Base-by-base conservation (phyloP, 2,797 vertebrate genomes). In the Clarias laeviceps region DNA sequence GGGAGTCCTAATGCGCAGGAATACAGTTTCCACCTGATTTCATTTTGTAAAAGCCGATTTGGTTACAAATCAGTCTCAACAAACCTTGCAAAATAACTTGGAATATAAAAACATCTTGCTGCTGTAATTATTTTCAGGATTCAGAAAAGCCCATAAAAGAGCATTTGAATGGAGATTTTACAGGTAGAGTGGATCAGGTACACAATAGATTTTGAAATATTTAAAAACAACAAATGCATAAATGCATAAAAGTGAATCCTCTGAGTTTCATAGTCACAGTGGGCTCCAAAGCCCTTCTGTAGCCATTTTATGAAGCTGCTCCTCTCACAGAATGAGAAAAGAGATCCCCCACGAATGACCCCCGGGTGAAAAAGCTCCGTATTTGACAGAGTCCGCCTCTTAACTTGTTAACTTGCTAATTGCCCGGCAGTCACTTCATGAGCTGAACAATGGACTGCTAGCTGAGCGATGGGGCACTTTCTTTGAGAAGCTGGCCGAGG, bases 401-500 rank as follows among this genome's bases (percentile, higher is more conserved):
- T 94, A 96, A 96, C 94, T 96, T 96, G 95, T 96, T 96, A 96
- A 96, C 95, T 96, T 96, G 95, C 95, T 96, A 96, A 96, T 96
- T 96, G 95, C 94, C 93, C 93, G 92, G 91, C 94, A 95, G 95
- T 96, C 91, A 91, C 91, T 92, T 91, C 91, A 92, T 90, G 90
- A 90, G 90, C 83, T 84, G 89, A 89, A 91, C 91, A 92, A 92
- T 91, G 83, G 91, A 89, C 91, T 88, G 91, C 87, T 86, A 90
- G 89, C 91, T 92, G 91, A 91, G 91, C 87, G 90, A 92, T 91
- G 91, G 91, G 90, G 78, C 87, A 82, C 86, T 87, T 89, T 90
- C 81, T 91, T 90, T 91, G 82, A 90, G 90, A 89, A 88, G 83
- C 87, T 59, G 69, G 83, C 77, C 40, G 56, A 88, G 87, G 91